Conservation (phyloP, 2,797 vertebrate genomes). For the Pelochelys cantorii region DNA sequence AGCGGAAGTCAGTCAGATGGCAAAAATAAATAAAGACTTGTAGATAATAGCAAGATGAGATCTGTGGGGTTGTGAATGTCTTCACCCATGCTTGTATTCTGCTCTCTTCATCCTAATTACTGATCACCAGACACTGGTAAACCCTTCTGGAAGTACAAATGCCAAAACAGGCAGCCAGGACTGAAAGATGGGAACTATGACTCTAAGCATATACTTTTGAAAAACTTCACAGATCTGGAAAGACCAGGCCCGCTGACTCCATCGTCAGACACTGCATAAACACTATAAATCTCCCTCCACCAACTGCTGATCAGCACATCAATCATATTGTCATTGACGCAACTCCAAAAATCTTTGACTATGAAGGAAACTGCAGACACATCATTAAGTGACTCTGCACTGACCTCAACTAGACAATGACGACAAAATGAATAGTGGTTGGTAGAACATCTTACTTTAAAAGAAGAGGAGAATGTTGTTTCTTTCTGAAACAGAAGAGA, state of each 20-base stretch:
- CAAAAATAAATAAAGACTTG: background rate
- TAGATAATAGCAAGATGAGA: background rate
- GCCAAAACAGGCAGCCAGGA: conserved; percentile 1
- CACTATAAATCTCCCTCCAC: background rate
- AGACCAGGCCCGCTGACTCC: background rate
- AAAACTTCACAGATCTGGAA: conserved; percentile 11
- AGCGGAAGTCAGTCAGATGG: background rate
- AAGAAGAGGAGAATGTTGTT: background rate
- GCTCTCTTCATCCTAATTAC: fast-evolving
- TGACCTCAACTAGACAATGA: background rate
- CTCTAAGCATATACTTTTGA: background rate
- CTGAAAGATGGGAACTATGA: background rate
- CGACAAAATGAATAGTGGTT: background rate
- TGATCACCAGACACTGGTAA: background rate
- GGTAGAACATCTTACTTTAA: background rate
- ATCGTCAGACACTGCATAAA: conserved; percentile 34
- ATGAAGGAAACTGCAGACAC: background rate
- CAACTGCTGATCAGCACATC: conserved; percentile 1
- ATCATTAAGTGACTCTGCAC: background rate
- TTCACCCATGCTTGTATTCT: background rate
- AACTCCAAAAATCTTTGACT: conserved; percentile 33
- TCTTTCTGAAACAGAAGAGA: background rate
- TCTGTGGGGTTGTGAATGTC: background rate
- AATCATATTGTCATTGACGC: conserved; percentile 4
- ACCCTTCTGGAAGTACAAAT: background rate